phyloP scores from a whole-genome alignment of 2,888 invertebrate species.

The Eugnorisma glareosa region DNA sequence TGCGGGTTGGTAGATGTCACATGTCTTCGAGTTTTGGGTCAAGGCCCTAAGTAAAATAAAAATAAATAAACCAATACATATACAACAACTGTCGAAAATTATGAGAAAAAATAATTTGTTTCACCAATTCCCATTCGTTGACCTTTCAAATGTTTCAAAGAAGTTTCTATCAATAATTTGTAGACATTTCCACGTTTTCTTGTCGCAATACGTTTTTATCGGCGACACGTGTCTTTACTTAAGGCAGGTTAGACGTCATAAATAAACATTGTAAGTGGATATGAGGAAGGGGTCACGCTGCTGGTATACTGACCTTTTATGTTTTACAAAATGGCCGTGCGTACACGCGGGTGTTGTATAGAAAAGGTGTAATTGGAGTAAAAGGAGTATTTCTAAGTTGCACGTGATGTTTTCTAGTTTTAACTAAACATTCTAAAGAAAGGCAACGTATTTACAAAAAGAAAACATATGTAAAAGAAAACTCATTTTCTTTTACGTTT shows the following conservation, averaged over 20 bases:
- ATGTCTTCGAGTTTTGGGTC: too few relatives aligned
- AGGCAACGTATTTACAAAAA: neutral
- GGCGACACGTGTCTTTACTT: slow-evolving; percentile 21
- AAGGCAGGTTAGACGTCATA: slow-evolving; percentile 16
- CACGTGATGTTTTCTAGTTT: neutral
- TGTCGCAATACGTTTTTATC: slow-evolving; percentile 28
- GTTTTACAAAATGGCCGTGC: neutral
- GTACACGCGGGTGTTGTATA: neutral
- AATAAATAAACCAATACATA: neutral
- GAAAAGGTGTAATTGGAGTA: neutral
- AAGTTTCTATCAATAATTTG: slow-evolving; percentile 34
- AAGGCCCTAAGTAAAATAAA: neutral
- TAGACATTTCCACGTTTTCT: slow-evolving; percentile 28
- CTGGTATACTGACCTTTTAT: neutral
- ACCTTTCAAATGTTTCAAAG: slow-evolving; percentile 36
- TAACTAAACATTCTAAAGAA: neutral
- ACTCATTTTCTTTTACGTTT: neutral
- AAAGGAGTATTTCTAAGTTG: neutral
- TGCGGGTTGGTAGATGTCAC: too few relatives aligned
- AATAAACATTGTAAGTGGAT: slow-evolving; percentile 28
- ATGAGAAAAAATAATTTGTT: slow-evolving; percentile 12
- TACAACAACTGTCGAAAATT: neutral
- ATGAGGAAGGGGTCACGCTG: slow-evolving; percentile 8
- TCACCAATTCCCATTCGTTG: slow-evolving; percentile 2
- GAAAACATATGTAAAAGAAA: slow-evolving; percentile 5